Evolutionary conservation across 1,140 invertebrate species (phyloP).

Genomic region (Zaprionus gabonicus): DNA sequence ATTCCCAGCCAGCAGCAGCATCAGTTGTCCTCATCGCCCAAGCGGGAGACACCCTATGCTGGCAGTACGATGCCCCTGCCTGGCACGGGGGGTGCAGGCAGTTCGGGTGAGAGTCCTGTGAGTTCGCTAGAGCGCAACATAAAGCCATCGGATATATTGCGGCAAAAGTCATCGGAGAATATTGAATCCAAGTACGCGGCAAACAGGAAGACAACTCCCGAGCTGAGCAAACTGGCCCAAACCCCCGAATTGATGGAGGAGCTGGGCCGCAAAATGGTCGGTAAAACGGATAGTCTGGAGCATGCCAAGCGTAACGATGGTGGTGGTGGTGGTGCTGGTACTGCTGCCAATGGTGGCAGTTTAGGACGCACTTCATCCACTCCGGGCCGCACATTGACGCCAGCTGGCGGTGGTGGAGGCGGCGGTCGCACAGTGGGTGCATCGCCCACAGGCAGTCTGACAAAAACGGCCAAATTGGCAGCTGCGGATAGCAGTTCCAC

Average conservation of each 20-base stretch:
- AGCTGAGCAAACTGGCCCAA: slow-evolving; percentile 73
- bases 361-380: slow-evolving; percentile 69
- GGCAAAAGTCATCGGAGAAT: slow-evolving; percentile 81
- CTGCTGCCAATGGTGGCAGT: slow-evolving; percentile 45
- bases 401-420: slow-evolving; percentile 46
- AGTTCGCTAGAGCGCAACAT: slow-evolving; percentile 83
- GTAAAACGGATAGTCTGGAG: slow-evolving; percentile 77
- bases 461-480: slow-evolving; percentile 65
- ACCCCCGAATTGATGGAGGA: slow-evolving; percentile 81
- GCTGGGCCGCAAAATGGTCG: slow-evolving; percentile 78
- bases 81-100: slow-evolving; percentile 22
- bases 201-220: slow-evolving; percentile 81
- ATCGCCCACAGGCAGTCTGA: slow-evolving; percentile 78
- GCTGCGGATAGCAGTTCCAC: slow-evolving; percentile 76
- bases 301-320: slow-evolving; percentile 66
- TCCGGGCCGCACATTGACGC: slow-evolving; percentile 52
- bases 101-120: slow-evolving; percentile 74
- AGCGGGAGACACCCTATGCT: slow-evolving; percentile 68
- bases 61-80: slow-evolving; percentile 76
- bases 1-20: slow-evolving; percentile 83
- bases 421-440: slow-evolving; percentile 51
- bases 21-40: slow-evolving; percentile 75
- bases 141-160: slow-evolving; percentile 82
- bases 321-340: slow-evolving; percentile 24
- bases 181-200: slow-evolving; percentile 71